A percentile compares a stretch with the other conserved stretches of the same genome.
Evolutionary conservation across 2,888 invertebrate species (phyloP).

Genomic region (Chelonus formosanus): DNA sequence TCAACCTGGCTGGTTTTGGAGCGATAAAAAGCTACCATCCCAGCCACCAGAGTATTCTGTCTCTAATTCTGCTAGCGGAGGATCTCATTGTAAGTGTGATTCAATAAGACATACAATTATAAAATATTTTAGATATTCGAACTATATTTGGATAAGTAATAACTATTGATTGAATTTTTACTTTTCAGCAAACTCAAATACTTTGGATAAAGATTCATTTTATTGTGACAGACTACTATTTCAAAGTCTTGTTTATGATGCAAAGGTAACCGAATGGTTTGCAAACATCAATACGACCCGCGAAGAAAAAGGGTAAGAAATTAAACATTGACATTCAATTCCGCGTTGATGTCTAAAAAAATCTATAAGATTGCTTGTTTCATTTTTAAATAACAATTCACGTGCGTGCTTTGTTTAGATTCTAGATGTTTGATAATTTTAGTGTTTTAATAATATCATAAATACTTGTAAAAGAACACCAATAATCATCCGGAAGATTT

Average conservation of each 20-base stretch:
- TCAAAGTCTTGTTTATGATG: conserved; percentile 86
- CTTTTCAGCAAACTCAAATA: conserved; percentile 35
- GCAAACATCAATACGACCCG: conserved; percentile 79
- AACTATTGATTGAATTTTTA: background rate
- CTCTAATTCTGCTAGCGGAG: conserved; percentile 47
- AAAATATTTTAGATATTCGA: no score
- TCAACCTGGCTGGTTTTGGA: conserved; percentile 86
- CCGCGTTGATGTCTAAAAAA: conserved; percentile 8
- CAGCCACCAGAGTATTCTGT: conserved; percentile 73
- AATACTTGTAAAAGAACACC: no score
- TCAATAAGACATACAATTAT: no score
- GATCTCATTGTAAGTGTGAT: conserved; percentile 37
- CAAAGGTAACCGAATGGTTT: conserved; percentile 87
- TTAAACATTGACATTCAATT: background rate
- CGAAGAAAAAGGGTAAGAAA: conserved; percentile 77
- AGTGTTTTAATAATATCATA: background rate
- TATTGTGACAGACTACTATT: conserved; percentile 84
- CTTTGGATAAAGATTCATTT: conserved; percentile 69
- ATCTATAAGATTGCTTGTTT: conserved; percentile 25
- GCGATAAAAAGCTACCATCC: conserved; percentile 69
- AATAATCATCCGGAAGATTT: no score
- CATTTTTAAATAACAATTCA: conserved; percentile 29
- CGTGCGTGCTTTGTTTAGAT: conserved; percentile 17
- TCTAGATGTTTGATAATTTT: conserved; percentile 4
- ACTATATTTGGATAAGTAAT: no score